phyloP scores from a whole-genome alignment of 1,140 invertebrate species.

The Apis florea region DNA sequence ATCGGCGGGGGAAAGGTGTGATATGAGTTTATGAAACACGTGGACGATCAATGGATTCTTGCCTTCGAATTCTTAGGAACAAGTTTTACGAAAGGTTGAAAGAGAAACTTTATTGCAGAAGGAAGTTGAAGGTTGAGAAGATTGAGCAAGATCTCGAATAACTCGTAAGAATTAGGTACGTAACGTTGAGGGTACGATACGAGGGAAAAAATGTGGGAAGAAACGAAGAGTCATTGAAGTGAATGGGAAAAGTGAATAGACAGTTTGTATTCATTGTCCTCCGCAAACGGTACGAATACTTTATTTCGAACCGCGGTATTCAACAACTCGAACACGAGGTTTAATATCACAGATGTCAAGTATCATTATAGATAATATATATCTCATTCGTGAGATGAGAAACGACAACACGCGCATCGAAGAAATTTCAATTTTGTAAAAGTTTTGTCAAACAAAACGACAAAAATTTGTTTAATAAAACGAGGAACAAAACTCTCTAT shows the following conservation, averaged over 20 bases:
- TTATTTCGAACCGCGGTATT: background rate
- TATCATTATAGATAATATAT: background rate
- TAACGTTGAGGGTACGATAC: background rate
- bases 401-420: no score
- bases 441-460: no score
- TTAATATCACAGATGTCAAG: background rate
- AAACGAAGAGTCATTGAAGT: slow-evolving; percentile 7
- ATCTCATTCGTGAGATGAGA: background rate
- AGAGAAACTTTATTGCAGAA: background rate
- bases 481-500: background rate
- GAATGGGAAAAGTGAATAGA: slow-evolving; percentile 5
- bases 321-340: background rate
- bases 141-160: background rate
- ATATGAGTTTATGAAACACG: background rate
- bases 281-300: slow-evolving; percentile 6
- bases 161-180: background rate
- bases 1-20: no score
- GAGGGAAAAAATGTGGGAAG: background rate
- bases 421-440: no score
- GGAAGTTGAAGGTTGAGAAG: slow-evolving; percentile 14
- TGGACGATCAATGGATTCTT: background rate
- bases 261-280: slow-evolving; percentile 1
- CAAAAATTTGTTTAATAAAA: no score
- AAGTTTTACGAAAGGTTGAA: background rate
- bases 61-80: background rate